Base-by-base conservation (phyloP, 2,888 invertebrate genomes). In the Calephelis perditalis region DNA sequence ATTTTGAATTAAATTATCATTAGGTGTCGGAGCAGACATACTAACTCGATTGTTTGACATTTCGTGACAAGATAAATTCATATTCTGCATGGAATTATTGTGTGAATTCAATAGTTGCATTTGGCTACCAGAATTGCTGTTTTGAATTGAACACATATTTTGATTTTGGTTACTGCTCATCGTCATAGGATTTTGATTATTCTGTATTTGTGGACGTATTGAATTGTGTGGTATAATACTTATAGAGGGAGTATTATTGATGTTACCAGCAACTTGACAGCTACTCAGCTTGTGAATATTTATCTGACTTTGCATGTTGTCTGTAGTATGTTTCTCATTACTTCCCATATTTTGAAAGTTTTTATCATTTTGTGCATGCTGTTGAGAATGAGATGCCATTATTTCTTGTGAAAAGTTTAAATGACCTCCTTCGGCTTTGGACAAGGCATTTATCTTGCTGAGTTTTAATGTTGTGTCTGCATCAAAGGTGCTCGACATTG, bases 351-450 rank as follows among this genome's bases (percentile, higher is more conserved):
- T 88, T 67, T 88, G 91, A 71, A 89, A 89, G 64, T 73, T 75
- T 71, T 89, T 90, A 40, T 90, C 90, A 68, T 80, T 87, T 65
- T 87, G 87, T 8, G 78, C 75, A 69, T 86, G 84, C 66, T 86
- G 87, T 68, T 90, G 90, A 2, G 87, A 80, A 75, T 90, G 89
- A 4, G 90, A 84, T 47, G 87, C 81, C 85, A 89, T 88, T 62
- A 89, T 87, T 75, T 90, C 90, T 72, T 85, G 89, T 0, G 87
- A 86, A 62, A 90, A 90, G 68, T 89, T 90, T 65, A 90, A 72
- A 68, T 88, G 88, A 0, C 90, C 90, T 46, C 84, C 87, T 79
- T 90, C 90, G 11, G 90, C 69, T 70, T 90, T 90, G 3, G 90
- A 89, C 59, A 90, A 74, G 36, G 89, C 85, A 67, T 89, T 90